phyloP scores from a whole-genome alignment of 2,113 vertebrate genomes.

The Pollachius pollachius region DNA sequence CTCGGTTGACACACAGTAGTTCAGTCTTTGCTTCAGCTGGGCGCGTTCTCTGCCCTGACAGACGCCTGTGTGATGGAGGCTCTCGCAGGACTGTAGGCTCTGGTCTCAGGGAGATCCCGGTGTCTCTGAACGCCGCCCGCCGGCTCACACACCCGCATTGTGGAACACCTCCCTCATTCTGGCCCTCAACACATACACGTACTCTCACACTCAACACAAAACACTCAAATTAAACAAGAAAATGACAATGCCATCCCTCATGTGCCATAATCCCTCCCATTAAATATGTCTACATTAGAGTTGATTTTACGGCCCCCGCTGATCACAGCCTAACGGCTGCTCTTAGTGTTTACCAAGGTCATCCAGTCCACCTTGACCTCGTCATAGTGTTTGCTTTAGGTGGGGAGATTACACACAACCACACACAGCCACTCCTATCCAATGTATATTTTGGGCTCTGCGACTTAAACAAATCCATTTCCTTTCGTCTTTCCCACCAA shows the following conservation, averaged over 20 bases:
- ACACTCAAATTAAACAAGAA: conserved; percentile 14
- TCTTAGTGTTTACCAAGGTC: neutral
- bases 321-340: too few species aligned
- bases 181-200: neutral
- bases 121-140: conserved; percentile 39
- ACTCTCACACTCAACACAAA: neutral
- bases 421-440: neutral
- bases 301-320: neutral
- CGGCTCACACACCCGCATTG: neutral
- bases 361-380: neutral
- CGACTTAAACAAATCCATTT: neutral
- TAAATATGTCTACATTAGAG: too few species aligned
- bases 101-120: conserved; percentile 41
- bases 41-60: conserved; percentile 62
- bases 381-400: neutral
- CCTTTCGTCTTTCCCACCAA: neutral
- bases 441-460: neutral
- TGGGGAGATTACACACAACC: neutral
- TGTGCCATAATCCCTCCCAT: too few species aligned
- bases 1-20: conserved; percentile 65
- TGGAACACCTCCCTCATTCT: conserved; percentile 1
- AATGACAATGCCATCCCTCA: conserved; percentile 1
- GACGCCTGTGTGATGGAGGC: conserved; percentile 59
- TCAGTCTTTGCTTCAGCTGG: conserved; percentile 67
- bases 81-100: conserved; percentile 28